Evolutionary conservation across 2,888 invertebrate genomes (phyloP).

Genomic region (Papilio gigon): DNA sequence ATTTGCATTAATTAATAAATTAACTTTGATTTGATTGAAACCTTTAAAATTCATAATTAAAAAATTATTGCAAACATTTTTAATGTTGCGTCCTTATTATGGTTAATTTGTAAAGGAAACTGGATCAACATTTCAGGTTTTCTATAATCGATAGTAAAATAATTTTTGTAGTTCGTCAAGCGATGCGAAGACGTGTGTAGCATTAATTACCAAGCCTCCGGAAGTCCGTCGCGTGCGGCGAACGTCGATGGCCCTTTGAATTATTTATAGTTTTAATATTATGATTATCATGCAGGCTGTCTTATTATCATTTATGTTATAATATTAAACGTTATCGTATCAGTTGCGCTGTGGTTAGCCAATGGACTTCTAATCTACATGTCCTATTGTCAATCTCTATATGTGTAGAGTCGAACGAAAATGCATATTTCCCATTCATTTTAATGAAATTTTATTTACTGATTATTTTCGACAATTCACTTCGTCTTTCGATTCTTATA

Average conservation of each 20-base stretch:
- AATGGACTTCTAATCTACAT: neutral
- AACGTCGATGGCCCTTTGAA: conserved; percentile 77
- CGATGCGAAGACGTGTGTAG: conserved; percentile 62
- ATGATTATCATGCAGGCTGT: conserved; percentile 77
- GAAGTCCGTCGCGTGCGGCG: conserved; percentile 79
- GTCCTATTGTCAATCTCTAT: too few species aligned
- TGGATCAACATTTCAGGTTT: conserved; percentile 49
- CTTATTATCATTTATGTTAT: conserved; percentile 80
- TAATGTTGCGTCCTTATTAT: neutral
- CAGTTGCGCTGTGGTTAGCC: conserved; percentile 43
- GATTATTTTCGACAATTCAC: too few species aligned
- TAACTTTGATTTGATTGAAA: neutral
- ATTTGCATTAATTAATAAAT: neutral
- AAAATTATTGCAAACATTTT: neutral
- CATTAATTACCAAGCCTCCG: conserved; percentile 74
- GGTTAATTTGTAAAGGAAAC: neutral
- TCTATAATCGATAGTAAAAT: conserved; percentile 61
- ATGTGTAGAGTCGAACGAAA: too few species aligned
- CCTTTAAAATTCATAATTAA: neutral
- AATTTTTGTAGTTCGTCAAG: conserved; percentile 69
- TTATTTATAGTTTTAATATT: conserved; percentile 82
- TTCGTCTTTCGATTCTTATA: too few species aligned
- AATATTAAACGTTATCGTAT: conserved; percentile 79
- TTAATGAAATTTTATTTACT: too few species aligned
- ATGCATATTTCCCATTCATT: too few species aligned